Evolutionary conservation across 1,140 invertebrate species (phyloP).

Genomic region (Hyposmocoma kahamanoa): DNA sequence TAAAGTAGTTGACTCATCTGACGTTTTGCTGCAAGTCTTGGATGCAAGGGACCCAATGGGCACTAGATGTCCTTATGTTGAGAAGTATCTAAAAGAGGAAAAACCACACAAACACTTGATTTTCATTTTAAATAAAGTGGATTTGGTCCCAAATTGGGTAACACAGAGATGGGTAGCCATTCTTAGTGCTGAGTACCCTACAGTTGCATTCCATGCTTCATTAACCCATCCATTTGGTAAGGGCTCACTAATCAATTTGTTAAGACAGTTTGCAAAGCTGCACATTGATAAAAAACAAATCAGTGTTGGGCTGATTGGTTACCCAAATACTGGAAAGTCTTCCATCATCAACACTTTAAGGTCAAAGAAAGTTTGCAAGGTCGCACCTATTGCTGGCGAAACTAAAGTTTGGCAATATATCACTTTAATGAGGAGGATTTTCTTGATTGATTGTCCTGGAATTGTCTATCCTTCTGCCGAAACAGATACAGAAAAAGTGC

Average conservation of each 20-base stretch:
- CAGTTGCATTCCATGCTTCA: constrained; percentile 98
- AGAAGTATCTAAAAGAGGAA: constrained; percentile 91
- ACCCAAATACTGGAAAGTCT: constrained; percentile 99
- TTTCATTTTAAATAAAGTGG: constrained; percentile 96
- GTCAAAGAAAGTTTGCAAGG: constrained; percentile 97
- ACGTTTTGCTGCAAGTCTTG: constrained; percentile 95
- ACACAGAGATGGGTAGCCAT: constrained; percentile 97
- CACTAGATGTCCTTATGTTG: constrained; percentile 94
- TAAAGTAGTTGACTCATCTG: constrained; percentile 99
- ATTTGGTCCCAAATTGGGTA: constrained; percentile 97
- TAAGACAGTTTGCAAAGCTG: constrained; percentile 97
- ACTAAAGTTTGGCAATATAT: constrained; percentile 99
- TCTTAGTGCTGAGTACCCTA: constrained; percentile 95
- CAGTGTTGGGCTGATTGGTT: constrained; percentile 98
- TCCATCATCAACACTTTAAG: constrained; percentile 98
- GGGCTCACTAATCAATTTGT: constrained; percentile 95
- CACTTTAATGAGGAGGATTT: constrained; percentile 97
- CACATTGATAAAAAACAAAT: constrained; percentile 98
- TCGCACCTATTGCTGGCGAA: constrained; percentile 98
- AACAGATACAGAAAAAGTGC: constrained; percentile 95
- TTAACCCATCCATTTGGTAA: constrained; percentile 99
- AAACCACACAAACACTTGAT: constrained; percentile 96
- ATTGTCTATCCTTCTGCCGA: constrained; percentile 97
- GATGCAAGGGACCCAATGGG: constrained; percentile 97
- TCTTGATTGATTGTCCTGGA: constrained; percentile 99